Evolutionary conservation across 2,888 invertebrate species (phyloP), one percentile per base, ranked within the genome.

Genomic region (Neoaliturus tenellus): DNA sequence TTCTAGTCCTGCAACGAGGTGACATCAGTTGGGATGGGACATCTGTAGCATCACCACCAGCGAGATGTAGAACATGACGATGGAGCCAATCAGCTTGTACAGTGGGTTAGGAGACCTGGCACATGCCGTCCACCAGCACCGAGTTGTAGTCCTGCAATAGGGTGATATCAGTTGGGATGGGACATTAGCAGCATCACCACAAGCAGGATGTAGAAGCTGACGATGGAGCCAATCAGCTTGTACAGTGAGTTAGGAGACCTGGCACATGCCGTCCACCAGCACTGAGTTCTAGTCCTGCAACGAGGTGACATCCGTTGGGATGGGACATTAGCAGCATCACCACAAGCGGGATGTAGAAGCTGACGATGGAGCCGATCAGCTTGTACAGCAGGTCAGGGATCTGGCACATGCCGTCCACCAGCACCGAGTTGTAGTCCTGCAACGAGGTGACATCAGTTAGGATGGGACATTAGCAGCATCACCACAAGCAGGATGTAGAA

Each of bases 251-350:
- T 97, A n/a, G n/a, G n/a, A n/a, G n/a, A n/a, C n/a, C n/a, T n/a
- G n/a, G n/a, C n/a, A n/a, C n/a, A n/a, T n/a, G n/a, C n/a, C n/a
- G n/a, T n/a, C n/a, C n/a, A n/a, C n/a, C n/a, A n/a, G n/a, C n/a
- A n/a, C 93, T 85, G 95, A 90, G 86, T 95, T 96, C 89, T 96
- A 95, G 87, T 95, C 93, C 91, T 98, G 97, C 85, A 95, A 97
- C 97, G 89, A 99, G 91, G 35, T 98, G 92, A 84, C 96, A 93
- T 20, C 98, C 97, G 0, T 99, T 99, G 87, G 98, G 92, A 6
- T 97, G 96, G 89, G 98, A 99, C n/a, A 98, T 98, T 85, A 98
- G 92, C 89, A 98, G 93, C 98, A 99, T 99, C 87, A 99, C 98
- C 62, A 95, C 93, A 86, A 99, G 92, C 0, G 99, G 99, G 86